Evolutionary conservation across 1,140 invertebrate species (phyloP), one percentile per base, ranked within the genome.

Genomic region (Drosophila subpulchrella): DNA sequence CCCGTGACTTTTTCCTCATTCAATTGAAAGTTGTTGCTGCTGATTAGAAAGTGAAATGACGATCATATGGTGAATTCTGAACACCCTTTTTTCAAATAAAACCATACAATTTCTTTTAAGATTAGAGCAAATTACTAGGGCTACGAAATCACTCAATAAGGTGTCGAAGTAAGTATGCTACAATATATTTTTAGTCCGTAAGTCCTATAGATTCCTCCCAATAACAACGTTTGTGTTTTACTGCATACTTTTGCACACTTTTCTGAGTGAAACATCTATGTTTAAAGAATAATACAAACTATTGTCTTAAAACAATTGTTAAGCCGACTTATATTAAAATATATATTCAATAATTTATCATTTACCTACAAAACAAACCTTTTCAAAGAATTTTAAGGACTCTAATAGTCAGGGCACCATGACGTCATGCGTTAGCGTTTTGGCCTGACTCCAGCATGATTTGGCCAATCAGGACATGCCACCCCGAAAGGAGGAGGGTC

Each of bases 381-480:
- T 12, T 17, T 11, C 0, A 10, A 6, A 6, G 4, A 17, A 6
- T 34, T 0, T 17, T 0, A 32, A 34, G 30, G 13, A 51, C 48
- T 12, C 15, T 20, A 1, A 20, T 1, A 48, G n/a, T 6, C 6
- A 58, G 15, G 13, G 30, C 15, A 30, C 10, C 24, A 78, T 90
- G 86, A 90, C 88, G 86, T 90, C 86, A 90, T 88, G 75, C 67
- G 78, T 79, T 76, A 50, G 66, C 70, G 71, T 62, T 75, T 50
- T n/a, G 51, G 73, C 81, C 88, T 91, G 91, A 92, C 82, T 92
- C 78, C 73, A 74, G 30, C 57, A 85, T 92, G 91, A 92, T 92
- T 92, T 91, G 80, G 91, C 91, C 91, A 92, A 92, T 92, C 42
- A 46, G 42, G 42, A 46, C 17, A 11, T 12, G 42, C 42, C 50